These are phyloP conservation scores for Epistrophe grossulariae DNA, from an alignment of 2,888 invertebrate species.

Conservation along the genomic window DNA sequence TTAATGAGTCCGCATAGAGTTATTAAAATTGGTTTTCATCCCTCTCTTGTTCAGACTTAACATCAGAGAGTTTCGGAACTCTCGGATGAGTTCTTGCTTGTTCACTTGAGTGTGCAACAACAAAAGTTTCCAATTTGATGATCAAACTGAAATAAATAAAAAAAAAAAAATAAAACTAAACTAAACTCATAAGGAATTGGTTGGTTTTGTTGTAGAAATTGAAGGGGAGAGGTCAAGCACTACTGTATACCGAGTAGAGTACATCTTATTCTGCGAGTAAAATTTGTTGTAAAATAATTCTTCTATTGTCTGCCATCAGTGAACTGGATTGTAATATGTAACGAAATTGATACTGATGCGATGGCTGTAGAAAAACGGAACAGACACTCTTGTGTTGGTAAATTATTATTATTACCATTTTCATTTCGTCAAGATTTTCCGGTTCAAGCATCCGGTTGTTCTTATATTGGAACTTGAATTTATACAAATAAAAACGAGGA, in stretches of 20 bases:
- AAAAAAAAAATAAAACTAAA: not conserved
- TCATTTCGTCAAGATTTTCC: slow-evolving; percentile 62
- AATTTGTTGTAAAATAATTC: slow-evolving; percentile 49
- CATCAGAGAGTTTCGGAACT: not conserved
- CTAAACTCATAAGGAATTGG: not conserved
- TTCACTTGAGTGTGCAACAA: slow-evolving; percentile 57
- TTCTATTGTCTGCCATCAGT: slow-evolving; percentile 37
- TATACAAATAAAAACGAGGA: not conserved
- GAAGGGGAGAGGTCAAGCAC: slow-evolving; percentile 43
- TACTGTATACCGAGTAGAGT: not conserved
- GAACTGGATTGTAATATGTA: slow-evolving; percentile 2
- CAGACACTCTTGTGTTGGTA: slow-evolving; percentile 25
- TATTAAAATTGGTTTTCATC: slow-evolving; percentile 59
- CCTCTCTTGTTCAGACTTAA: slow-evolving; percentile 10
- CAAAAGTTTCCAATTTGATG: slow-evolving; percentile 73
- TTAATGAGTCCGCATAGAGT: slow-evolving; percentile 67
- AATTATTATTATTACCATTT: slow-evolving; percentile 49
- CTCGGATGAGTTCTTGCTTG: not conserved
- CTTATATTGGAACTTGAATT: slow-evolving; percentile 15
- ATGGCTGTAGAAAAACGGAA: slow-evolving; percentile 7
- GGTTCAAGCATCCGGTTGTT: slow-evolving; percentile 63
- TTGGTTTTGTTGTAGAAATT: not conserved
- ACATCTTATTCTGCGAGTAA: slow-evolving; percentile 38
- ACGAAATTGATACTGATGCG: slow-evolving; percentile 54
- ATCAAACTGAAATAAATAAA: slow-evolving; percentile 47